Percentiles rank a stretch among this genome's conserved stretches.
phyloP scores from a whole-genome alignment of 2,888 invertebrate genomes.

The Rotaria socialis region DNA sequence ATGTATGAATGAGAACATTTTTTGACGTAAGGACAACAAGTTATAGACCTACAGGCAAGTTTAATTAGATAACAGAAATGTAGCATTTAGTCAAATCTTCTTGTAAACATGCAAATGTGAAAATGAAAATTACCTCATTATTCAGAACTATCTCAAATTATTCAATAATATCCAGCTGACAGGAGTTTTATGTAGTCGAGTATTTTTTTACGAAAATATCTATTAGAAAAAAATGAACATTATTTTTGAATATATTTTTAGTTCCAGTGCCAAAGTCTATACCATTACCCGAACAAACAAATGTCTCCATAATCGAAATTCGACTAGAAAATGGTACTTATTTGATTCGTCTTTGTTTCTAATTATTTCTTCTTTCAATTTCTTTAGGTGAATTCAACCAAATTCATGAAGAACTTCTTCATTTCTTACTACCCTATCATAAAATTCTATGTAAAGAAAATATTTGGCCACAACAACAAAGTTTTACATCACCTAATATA shows the following conservation, averaged over 20 bases:
- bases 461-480: constrained; percentile 7
- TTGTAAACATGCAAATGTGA: too few species aligned
- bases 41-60: too few species aligned
- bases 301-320: background rate
- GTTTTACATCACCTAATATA: background rate
- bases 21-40: too few species aligned
- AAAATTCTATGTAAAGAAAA: constrained; percentile 3
- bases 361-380: background rate
- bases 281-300: background rate
- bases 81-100: too few species aligned
- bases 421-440: constrained; percentile 8
- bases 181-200: too few species aligned
- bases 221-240: too few species aligned
- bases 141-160: too few species aligned
- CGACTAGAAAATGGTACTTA: background rate
- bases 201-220: too few species aligned
- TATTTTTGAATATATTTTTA: background rate
- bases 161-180: too few species aligned
- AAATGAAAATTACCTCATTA: too few species aligned
- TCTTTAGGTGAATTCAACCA: background rate
- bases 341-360: background rate
- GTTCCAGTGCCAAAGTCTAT: background rate
- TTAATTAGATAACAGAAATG: too few species aligned
- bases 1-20: too few species aligned
- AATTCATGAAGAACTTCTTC: constrained; percentile 1